phyloP scores from a whole-genome alignment of 2,113 vertebrate genomes.

The Rhinoderma darwinii region DNA sequence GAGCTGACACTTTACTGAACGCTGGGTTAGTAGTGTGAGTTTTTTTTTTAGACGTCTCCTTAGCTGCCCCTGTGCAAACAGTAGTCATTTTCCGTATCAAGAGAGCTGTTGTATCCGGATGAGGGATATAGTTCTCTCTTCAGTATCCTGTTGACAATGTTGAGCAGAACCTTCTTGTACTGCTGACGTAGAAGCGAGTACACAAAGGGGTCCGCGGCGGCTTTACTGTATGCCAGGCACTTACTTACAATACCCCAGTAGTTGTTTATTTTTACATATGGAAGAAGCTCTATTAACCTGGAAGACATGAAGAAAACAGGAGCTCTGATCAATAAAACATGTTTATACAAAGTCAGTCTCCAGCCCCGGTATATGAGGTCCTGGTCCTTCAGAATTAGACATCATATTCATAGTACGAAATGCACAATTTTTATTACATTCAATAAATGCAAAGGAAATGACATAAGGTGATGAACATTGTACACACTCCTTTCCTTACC shows the following conservation, averaged over 20 bases:
- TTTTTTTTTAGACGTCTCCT: constrained; percentile 9
- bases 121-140: constrained; percentile 72
- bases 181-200: constrained; percentile 79
- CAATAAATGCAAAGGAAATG: background rate
- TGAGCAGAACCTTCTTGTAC: constrained; percentile 77
- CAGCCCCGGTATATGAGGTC: background rate
- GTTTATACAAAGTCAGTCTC: background rate
- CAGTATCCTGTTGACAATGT: constrained; percentile 71
- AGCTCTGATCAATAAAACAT: background rate
- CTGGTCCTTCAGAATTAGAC: background rate
- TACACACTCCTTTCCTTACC: background rate
- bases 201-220: constrained; percentile 77
- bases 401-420: background rate
- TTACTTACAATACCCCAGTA: constrained; percentile 79
- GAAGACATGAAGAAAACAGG: constrained; percentile 60
- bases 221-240: constrained; percentile 80
- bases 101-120: constrained; percentile 75
- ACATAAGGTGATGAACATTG: background rate
- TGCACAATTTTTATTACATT: background rate
- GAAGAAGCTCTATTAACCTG: constrained; percentile 79
- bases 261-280: constrained; percentile 74
- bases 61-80: constrained; percentile 71
- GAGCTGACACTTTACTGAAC: background rate
- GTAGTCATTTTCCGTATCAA: constrained; percentile 75
- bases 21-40: background rate